These are phyloP conservation scores for Heliconius aoede DNA, from an alignment of 2,888 invertebrate genomes.

Conservation along the genomic window DNA sequence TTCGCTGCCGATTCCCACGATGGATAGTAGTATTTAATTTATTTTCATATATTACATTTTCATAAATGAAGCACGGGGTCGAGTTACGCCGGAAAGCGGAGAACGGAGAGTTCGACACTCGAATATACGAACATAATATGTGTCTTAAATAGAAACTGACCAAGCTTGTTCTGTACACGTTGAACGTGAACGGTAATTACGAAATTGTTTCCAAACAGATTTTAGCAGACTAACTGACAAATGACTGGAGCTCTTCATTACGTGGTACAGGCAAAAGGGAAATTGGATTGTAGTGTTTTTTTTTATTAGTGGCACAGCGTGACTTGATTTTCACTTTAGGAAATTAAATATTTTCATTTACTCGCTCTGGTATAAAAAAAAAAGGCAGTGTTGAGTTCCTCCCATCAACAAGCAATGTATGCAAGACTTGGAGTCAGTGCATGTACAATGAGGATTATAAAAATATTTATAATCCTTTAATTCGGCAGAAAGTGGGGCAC, in stretches of 20 bases:
- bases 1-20: too few species aligned
- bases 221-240: conserved; percentile 59
- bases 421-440: too few species aligned
- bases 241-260: conserved; percentile 68
- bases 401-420: neutral
- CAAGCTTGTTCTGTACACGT: conserved; percentile 3
- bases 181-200: conserved; percentile 44
- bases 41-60: neutral
- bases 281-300: neutral
- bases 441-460: too few species aligned
- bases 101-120: neutral
- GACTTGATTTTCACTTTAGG: too few species aligned
- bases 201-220: conserved; percentile 53
- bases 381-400: neutral
- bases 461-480: too few species aligned
- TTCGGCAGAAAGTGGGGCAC: too few species aligned
- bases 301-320: neutral
- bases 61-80: neutral
- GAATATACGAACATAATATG: neutral
- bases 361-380: too few species aligned
- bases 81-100: neutral
- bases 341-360: too few species aligned
- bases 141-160: neutral
- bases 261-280: conserved; percentile 54
- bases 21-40: neutral